Percentiles rank a stretch among this genome's conserved stretches.
Conservation (phyloP, 2,888 invertebrate species). For the Eupsilia transversa region DNA sequence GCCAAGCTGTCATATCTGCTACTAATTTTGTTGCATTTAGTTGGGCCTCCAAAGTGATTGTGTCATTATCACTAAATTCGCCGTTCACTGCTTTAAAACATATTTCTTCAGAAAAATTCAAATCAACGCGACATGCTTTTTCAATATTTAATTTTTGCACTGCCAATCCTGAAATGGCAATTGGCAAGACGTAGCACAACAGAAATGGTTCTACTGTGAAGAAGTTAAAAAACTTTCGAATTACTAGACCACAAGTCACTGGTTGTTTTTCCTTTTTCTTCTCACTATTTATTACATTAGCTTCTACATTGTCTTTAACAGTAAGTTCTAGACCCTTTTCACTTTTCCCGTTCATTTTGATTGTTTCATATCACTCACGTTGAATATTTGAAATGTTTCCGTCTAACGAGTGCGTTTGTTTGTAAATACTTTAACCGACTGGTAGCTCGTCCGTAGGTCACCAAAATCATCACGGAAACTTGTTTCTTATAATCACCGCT, state of each 20-base stretch:
- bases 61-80: slow-evolving; percentile 71
- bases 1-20: slow-evolving; percentile 90
- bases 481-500: slow-evolving; percentile 53
- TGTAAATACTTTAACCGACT: slow-evolving; percentile 57
- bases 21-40: slow-evolving; percentile 83
- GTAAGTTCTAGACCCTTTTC: slow-evolving; percentile 67
- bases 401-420: slow-evolving; percentile 60
- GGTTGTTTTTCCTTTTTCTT: slow-evolving; percentile 50
- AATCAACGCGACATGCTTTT: slow-evolving; percentile 90
- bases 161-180: slow-evolving; percentile 90
- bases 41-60: slow-evolving; percentile 80
- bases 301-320: slow-evolving; percentile 54
- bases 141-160: slow-evolving; percentile 89
- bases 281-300: slow-evolving; percentile 49
- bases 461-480: slow-evolving; percentile 61
- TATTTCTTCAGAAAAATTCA: slow-evolving; percentile 85
- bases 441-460: slow-evolving; percentile 44
- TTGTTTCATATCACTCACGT: slow-evolving; percentile 53
- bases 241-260: slow-evolving; percentile 58
- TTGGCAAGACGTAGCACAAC: slow-evolving; percentile 91
- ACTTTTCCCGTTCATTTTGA: slow-evolving; percentile 69
- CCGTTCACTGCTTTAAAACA: slow-evolving; percentile 85
- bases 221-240: slow-evolving; percentile 73
- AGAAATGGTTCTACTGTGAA: slow-evolving; percentile 93
- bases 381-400: slow-evolving; percentile 16